A percentile compares a stretch with the other conserved stretches of the same genome.
Conservation (phyloP, 2,113 vertebrate species). For the Pandion haliaetus region DNA sequence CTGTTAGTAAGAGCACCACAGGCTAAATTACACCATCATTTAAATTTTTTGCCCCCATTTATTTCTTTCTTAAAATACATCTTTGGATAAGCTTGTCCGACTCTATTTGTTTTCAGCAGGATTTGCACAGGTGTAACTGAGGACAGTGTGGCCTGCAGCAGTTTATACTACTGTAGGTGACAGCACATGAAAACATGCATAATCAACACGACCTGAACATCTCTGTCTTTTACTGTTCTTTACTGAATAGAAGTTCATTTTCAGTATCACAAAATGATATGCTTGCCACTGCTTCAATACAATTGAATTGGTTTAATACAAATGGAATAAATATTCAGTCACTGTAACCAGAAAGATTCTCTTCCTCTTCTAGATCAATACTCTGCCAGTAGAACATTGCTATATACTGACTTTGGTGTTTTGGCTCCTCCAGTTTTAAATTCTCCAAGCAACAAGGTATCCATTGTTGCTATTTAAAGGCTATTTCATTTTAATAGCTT, state of each 20-base stretch:
- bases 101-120: background rate
- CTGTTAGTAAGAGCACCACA: background rate
- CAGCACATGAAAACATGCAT: background rate
- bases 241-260: background rate
- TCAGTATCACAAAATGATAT: background rate
- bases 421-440: background rate
- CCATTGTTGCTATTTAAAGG: background rate
- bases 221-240: background rate
- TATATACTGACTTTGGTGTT: background rate
- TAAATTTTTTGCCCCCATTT: background rate
- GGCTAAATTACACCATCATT: background rate
- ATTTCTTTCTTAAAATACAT: background rate
- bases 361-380: background rate
- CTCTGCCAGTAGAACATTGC: background rate
- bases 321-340: background rate
- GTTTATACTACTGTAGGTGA: background rate
- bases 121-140: background rate
- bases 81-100: background rate
- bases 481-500: background rate
- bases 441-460: background rate
- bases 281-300: background rate
- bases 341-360: background rate
- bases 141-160: conserved; percentile 19
- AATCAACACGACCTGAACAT: background rate
- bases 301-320: background rate